A percentile compares a stretch with the other conserved stretches of the same genome.
phyloP scores from a whole-genome alignment of 2,113 vertebrate genomes.

The Acrocephalus kingi region DNA sequence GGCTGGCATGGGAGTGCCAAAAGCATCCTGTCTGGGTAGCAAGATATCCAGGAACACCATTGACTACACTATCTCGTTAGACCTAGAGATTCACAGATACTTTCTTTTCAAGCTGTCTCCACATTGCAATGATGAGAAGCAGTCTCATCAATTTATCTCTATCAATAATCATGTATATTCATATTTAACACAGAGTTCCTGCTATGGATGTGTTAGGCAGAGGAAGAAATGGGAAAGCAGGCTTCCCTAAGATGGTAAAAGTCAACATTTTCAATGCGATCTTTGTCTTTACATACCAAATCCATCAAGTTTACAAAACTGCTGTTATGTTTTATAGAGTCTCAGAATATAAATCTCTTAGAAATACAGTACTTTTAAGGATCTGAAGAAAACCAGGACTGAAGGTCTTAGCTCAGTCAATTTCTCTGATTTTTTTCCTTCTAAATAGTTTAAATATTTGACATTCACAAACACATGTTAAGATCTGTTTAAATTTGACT shows the following conservation, averaged over 20 bases:
- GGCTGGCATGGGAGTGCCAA: background rate
- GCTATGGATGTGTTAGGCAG: background rate
- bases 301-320: background rate
- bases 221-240: background rate
- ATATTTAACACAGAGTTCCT: background rate
- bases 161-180: background rate
- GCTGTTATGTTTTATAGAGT: background rate
- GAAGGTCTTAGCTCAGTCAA: background rate
- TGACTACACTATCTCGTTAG: background rate
- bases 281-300: background rate
- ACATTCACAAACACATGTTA: background rate
- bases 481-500: background rate
- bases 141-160: background rate
- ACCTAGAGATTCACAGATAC: background rate
- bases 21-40: background rate
- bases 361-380: background rate
- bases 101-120: background rate
- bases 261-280: background rate
- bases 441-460: background rate
- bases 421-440: background rate
- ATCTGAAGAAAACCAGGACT: background rate
- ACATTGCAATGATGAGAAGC: background rate
- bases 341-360: background rate
- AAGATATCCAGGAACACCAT: background rate
- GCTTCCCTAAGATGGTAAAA: background rate